A percentile compares a stretch with the other conserved stretches of the same genome.
phyloP scores from a whole-genome alignment of 2,797 vertebrate species.

The Ciconia nigra region DNA sequence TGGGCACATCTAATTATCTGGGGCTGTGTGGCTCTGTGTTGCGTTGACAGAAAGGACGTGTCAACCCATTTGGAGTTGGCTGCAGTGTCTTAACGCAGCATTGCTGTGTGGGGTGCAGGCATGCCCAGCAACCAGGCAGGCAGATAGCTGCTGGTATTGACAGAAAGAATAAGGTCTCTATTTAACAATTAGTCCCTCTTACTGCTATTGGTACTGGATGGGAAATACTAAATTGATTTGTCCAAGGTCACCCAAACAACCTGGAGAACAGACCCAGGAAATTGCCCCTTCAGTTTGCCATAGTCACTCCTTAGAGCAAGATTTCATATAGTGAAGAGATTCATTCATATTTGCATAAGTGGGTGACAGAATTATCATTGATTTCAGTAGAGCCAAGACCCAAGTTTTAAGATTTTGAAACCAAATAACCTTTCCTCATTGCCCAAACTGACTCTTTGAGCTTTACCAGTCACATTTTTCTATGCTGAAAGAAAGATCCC shows the following conservation, averaged over 20 bases:
- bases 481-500: background rate
- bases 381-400: background rate
- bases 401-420: background rate
- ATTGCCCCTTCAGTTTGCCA: background rate
- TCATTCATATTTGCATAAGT: background rate
- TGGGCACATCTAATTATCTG: fast-evolving
- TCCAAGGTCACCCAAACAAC: background rate
- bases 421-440: background rate
- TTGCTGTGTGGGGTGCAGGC: background rate
- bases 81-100: background rate
- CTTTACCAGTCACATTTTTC: background rate
- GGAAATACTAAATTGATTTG: background rate
- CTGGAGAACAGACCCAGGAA: background rate
- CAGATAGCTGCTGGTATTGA: fast-evolving
- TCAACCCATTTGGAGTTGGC: background rate
- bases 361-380: background rate
- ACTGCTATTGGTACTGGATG: background rate
- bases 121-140: fast-evolving
- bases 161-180: background rate
- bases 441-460: background rate
- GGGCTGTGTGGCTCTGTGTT: background rate
- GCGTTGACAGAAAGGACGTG: background rate
- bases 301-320: background rate
- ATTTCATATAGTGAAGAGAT: background rate
- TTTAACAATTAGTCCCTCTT: background rate